Evolutionary conservation across 2,888 invertebrate genomes (phyloP), one percentile per base, ranked within the genome.

Genomic region (Parochlus steinenii): DNA sequence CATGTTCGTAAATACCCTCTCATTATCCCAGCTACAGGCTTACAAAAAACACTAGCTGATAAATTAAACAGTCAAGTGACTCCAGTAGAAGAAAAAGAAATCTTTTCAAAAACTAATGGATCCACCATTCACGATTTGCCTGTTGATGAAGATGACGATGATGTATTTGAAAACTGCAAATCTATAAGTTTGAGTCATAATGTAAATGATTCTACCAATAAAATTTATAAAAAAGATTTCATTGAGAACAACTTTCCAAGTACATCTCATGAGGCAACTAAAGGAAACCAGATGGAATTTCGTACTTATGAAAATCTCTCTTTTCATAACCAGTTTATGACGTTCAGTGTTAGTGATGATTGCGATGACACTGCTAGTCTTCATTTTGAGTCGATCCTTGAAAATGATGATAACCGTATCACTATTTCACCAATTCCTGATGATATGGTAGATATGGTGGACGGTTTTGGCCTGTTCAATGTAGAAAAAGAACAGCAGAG

Each of bases 1-100:
- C 82, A 82, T 50, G 77, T 80, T 38, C 63, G 85, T 24, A 85
- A 81, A 51, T 77, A 83, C 62, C 83, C 85, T 1, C 58, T 86
- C 23, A 73, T 83, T 33, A 76, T 82, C 45, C 79, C 81, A 3
- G 68, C 65, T 4, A 66, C 66, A 14, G 71, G 69, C 3, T 55
- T 72, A 3, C 72, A 71, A 43, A 57, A 71, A 25, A 72, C 72
- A 0, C 48, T 74, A 2, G n/a, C n/a, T n/a, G 71, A 69, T 36
- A 71, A 71, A 47, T 65, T 74, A 42, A 61, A 61, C 25, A 58
- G 55, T 4, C 57, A 54, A 10, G 50, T 57, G 3, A 56, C 61
- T 7, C 60, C 62, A 8, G 49, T 50, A n/a, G 59, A 58, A 32
- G 49, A 49, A 15, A 47, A 50, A 6, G 36, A 36, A 20, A 23